phyloP scores from a whole-genome alignment of 2,797 vertebrate species.

The Delichon dasypus region DNA sequence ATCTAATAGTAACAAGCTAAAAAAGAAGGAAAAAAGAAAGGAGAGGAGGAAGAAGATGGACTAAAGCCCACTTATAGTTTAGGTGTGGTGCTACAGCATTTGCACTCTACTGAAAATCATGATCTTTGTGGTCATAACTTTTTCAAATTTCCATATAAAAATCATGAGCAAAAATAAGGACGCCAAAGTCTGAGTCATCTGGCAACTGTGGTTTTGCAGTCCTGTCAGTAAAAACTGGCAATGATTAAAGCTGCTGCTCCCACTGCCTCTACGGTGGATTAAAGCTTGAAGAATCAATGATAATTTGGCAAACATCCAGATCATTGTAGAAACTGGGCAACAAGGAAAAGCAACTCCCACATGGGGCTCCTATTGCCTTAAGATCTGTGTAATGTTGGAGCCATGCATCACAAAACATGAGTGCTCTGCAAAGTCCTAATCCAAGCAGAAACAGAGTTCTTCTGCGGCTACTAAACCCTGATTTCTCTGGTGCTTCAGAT shows the following conservation, averaged over 20 bases:
- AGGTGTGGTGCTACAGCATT: conserved; percentile 43
- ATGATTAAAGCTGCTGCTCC: conserved; percentile 29
- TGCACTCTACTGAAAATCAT: conserved; percentile 47
- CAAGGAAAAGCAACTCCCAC: conserved; percentile 9
- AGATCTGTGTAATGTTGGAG: conserved; percentile 22
- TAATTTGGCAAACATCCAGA: conserved; percentile 36
- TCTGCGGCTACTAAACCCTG: not conserved
- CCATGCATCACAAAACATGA: conserved; percentile 27
- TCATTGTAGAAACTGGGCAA: conserved; percentile 43
- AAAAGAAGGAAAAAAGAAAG: not conserved
- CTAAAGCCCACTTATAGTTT: conserved; percentile 25
- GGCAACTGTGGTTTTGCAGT: conserved; percentile 38
- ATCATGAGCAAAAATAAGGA: conserved; percentile 27
- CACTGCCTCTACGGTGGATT: conserved; percentile 37
- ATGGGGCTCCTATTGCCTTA: not conserved
- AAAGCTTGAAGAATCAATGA: conserved; percentile 33
- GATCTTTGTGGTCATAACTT: conserved; percentile 34
- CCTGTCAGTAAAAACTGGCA: conserved; percentile 59
- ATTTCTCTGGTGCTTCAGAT: not conserved
- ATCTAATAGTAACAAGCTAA: not conserved
- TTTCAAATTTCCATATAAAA: conserved; percentile 65
- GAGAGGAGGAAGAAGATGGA: not conserved
- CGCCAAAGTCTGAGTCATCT: conserved; percentile 62
- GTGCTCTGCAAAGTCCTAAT: not conserved
- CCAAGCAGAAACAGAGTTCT: conserved; percentile 22